A percentile compares a stretch with the other conserved stretches of the same genome.
These are phyloP conservation scores for Chloroceryle aenea DNA, from an alignment of 2,113 vertebrate species.

Conservation along the genomic window DNA sequence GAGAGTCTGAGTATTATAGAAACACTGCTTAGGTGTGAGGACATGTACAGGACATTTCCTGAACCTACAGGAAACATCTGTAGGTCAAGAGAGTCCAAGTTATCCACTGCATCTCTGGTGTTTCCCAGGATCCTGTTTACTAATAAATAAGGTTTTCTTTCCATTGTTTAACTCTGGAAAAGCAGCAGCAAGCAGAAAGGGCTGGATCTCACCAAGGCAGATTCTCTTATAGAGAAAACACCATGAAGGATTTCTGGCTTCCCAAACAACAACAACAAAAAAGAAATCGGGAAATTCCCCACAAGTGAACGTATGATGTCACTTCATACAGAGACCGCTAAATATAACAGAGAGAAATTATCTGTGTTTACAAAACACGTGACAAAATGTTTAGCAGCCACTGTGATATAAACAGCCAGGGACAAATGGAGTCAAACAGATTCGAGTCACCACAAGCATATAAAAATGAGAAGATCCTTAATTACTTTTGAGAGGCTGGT, in stretches of 20 bases:
- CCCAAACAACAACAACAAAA: neutral
- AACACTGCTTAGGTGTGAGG: neutral
- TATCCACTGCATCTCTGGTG: neutral
- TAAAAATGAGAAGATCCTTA: neutral
- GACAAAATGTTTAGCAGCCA: neutral
- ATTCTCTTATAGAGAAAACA: neutral
- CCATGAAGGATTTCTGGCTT: neutral
- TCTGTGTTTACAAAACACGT: neutral
- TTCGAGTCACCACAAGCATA: neutral
- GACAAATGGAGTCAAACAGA: neutral
- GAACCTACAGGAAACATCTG: neutral
- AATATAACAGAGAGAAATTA: neutral
- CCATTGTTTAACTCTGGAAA: neutral
- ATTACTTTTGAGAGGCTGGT: slow-evolving; percentile 1
- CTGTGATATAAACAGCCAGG: neutral
- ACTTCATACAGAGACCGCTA: neutral
- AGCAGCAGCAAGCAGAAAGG: neutral
- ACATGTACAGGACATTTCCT: neutral
- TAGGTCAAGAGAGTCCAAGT: accelerated
- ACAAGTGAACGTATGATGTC: neutral
- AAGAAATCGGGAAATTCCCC: neutral
- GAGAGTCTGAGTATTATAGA: neutral
- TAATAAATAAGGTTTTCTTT: neutral
- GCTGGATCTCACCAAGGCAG: neutral
- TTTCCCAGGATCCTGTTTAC: neutral